These are phyloP conservation scores for Tachystola acroxantha DNA, from an alignment of 2,888 invertebrate species.

Conservation along the genomic window DNA sequence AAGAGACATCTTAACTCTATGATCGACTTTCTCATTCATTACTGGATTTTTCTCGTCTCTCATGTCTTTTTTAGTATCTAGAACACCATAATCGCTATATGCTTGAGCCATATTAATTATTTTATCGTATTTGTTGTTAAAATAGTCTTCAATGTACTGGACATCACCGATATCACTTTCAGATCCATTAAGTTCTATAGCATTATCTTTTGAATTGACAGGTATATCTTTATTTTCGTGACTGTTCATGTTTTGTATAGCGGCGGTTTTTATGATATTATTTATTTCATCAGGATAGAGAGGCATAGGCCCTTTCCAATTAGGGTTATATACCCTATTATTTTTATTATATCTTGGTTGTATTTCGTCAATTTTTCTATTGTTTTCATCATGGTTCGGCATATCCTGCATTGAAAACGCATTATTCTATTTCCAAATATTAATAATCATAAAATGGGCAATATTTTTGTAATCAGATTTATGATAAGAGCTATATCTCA, in stretches of 20 bases:
- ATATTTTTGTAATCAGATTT: too few species aligned
- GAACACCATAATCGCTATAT: constrained; percentile 64
- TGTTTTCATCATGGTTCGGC: too few species aligned
- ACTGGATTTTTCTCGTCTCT: constrained; percentile 26
- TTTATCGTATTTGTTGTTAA: constrained; percentile 38
- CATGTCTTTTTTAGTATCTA: constrained; percentile 40
- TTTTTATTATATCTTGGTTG: background rate
- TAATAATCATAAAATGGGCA: too few species aligned
- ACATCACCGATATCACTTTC: constrained; percentile 31
- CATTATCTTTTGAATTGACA: constrained; percentile 11
- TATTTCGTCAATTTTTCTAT: too few species aligned
- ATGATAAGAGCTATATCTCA: too few species aligned
- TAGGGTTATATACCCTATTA: constrained; percentile 33
- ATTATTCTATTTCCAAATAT: too few species aligned
- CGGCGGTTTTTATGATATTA: constrained; percentile 37
- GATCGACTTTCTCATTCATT: constrained; percentile 15
- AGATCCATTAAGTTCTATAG: constrained; percentile 19
- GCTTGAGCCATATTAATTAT: constrained; percentile 54
- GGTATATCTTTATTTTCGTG: constrained; percentile 13
- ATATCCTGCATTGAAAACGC: too few species aligned
- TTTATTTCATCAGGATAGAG: constrained; percentile 54
- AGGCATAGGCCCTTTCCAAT: constrained; percentile 59
- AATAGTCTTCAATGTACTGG: constrained; percentile 52
- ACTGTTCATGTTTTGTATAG: constrained; percentile 19
- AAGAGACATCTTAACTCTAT: constrained; percentile 21